Evolutionary conservation across 1,140 invertebrate genomes (phyloP), one percentile per base, ranked within the genome.

Genomic region (Drosophila tani): DNA sequence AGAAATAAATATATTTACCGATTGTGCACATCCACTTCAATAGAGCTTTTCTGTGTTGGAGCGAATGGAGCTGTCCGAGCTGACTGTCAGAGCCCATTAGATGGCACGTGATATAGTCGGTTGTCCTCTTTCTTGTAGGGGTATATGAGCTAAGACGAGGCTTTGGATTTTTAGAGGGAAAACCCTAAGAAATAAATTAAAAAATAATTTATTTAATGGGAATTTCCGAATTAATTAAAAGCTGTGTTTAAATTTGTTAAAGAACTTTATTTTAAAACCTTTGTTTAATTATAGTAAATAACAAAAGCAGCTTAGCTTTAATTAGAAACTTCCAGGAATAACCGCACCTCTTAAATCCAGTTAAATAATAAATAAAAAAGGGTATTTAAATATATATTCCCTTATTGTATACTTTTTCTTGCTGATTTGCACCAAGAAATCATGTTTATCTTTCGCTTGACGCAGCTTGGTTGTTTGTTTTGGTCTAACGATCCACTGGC

Each of bases 361-460:
- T 6, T 1, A 6, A 29, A 6, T 29, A 29, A 29, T 29, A 29
- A 7, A 5, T 1, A 1, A 7, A 29, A 29, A 29, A 35, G 49
- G 2, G 49, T 51, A 51, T 51, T 17, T 14, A 24, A 14, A 21
- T 0, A 3, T 7, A 6, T 15, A 24, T 12, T 46, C 19, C 0
- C 17, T 7, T 21, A 2, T 5, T 7, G 32, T 47, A 5, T 7
- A 3, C 8, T 51, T 24, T 12, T 43, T 64, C 15, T 21, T 60
- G 24, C 45, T 43, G 14, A 32, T 27, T 38, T 19, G 12, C 29
- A 19, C 15, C 29, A 5, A 53, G 14, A 60, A 29, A 70, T 40
- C 32, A 40, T 68, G 49, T 70, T 68, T 68, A 38, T 47, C 17
- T 70, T 68, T 68, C 32, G 47, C 47, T 45, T 69, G 65, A 68